Conservation (phyloP, 2,797 vertebrate species). For the Rhinogobio ventralis region DNA sequence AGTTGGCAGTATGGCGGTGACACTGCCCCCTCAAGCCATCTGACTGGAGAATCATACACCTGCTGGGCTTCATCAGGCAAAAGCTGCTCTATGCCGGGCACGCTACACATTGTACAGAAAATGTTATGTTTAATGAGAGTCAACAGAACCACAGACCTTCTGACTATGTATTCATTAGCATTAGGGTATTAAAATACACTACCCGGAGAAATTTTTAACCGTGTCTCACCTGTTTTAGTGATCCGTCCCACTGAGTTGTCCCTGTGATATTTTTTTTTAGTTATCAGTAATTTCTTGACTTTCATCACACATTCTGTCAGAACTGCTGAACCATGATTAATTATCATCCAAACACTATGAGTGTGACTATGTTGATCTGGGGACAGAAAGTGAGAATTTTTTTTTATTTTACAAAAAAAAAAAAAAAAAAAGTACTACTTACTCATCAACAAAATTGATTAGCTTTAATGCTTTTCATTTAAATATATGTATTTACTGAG, state of each 20-base stretch:
- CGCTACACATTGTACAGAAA: constrained; percentile 11
- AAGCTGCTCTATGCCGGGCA: constrained; percentile 70
- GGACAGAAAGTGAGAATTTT: constrained; percentile 3
- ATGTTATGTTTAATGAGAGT: not conserved
- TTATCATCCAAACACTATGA: constrained; percentile 43
- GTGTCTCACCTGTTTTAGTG: constrained; percentile 34
- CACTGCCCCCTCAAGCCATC: constrained; percentile 85
- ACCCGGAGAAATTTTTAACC: not conserved
- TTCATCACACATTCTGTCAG: constrained; percentile 45
- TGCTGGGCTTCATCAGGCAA: constrained; percentile 77
- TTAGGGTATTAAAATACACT: constrained; percentile 5
- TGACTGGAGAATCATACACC: constrained; percentile 78
- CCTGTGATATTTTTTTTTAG: constrained; percentile 23
- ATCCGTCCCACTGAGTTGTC: constrained; percentile 29
- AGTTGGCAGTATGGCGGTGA: constrained; percentile 64
- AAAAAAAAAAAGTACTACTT: not conserved
- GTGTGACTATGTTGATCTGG: constrained; percentile 39
- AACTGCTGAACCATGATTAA: constrained; percentile 40
- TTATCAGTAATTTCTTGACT: constrained; percentile 38
- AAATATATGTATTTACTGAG: not conserved
- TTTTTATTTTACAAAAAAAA: not conserved
- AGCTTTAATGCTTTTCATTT: not conserved
- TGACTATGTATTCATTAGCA: constrained; percentile 20
- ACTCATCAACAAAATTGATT: not conserved
- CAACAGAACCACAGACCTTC: constrained; percentile 22